A percentile compares a stretch with the other conserved stretches of the same genome.
These are phyloP conservation scores for Florisuga fusca DNA, from an alignment of 2,797 vertebrate species.

Conservation along the genomic window DNA sequence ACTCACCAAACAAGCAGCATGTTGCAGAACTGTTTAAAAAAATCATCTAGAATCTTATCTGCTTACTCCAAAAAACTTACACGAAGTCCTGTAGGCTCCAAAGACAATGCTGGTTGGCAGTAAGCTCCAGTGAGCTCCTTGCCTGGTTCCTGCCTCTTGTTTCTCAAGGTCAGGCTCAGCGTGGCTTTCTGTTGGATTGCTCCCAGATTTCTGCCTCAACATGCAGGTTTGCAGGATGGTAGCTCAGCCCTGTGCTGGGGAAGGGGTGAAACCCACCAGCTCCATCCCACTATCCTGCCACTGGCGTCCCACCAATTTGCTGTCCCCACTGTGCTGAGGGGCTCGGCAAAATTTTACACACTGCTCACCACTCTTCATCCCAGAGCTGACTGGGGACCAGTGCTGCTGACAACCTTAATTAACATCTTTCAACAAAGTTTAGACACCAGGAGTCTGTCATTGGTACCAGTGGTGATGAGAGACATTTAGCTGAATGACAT, in stretches of 20 bases:
- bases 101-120: neutral
- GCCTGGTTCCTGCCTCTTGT: neutral
- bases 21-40: neutral
- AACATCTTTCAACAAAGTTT: neutral
- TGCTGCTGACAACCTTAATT: neutral
- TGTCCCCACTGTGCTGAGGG: neutral
- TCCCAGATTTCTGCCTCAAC: neutral
- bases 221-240: neutral
- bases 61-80: neutral
- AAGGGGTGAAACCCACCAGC: neutral
- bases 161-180: neutral
- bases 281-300: neutral
- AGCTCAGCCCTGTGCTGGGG: neutral
- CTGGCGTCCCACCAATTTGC: neutral
- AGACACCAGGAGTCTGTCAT: rapidly evolving
- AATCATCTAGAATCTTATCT: neutral
- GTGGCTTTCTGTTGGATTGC: neutral
- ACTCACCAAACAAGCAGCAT: neutral
- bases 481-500: neutral
- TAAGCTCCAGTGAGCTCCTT: neutral
- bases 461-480: neutral
- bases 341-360: neutral
- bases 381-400: neutral
- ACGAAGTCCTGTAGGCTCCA: neutral
- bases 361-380: neutral